These are phyloP conservation scores for Onychomys arenicola DNA, from an alignment of 2,797 vertebrate genomes.

Conservation along the genomic window DNA sequence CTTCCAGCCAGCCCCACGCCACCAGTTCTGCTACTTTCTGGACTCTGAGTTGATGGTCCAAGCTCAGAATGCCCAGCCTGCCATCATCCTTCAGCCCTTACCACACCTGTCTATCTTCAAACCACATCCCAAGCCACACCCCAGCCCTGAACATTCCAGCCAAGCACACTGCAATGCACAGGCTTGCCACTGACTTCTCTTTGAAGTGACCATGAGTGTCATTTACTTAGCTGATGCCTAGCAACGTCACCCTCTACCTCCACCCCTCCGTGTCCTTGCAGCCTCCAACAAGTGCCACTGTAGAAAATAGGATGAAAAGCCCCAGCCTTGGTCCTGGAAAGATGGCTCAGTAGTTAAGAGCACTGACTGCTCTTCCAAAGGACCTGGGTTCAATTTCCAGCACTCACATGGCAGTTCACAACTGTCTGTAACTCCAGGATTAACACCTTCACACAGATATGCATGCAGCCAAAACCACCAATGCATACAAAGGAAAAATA, in stretches of 20 bases:
- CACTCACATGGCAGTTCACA: background rate
- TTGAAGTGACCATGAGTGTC: background rate
- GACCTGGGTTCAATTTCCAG: background rate
- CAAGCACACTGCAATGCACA: background rate
- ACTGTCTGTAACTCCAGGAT: background rate
- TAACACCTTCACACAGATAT: background rate
- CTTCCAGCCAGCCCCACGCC: too few species aligned
- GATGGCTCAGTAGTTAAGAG: background rate
- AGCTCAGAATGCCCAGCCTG: background rate
- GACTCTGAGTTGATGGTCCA: background rate
- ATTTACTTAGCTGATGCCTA: background rate
- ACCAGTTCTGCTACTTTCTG: background rate
- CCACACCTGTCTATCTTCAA: background rate
- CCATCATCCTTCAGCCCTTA: background rate
- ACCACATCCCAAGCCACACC: background rate
- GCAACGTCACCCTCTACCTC: background rate
- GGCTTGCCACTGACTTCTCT: background rate
- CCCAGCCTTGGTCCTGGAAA: background rate
- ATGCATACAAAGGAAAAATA: background rate
- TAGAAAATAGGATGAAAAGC: background rate
- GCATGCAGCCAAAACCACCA: background rate
- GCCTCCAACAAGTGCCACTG: background rate
- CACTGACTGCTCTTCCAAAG: background rate
- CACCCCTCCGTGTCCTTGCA: background rate
- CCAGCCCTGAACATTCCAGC: background rate